Conservation (phyloP, 2,113 vertebrate genomes). For the Mandrillus leucophaeus region DNA sequence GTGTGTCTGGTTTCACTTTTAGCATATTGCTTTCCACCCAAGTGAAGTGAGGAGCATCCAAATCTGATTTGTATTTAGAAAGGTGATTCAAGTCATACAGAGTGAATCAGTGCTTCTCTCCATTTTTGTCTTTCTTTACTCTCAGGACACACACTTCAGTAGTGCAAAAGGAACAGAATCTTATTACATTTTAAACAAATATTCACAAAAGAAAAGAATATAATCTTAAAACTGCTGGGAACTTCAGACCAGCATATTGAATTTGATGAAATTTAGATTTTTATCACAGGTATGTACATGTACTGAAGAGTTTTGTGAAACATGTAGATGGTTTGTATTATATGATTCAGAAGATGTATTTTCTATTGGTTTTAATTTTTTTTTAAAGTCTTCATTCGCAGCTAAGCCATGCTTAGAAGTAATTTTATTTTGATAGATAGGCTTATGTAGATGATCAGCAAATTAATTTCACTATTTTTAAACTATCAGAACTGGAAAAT, state of each 20-base stretch:
- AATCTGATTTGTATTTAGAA: conserved; percentile 69
- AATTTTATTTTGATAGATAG: conserved; percentile 54
- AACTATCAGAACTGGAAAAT: conserved; percentile 38
- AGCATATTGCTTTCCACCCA: conserved; percentile 75
- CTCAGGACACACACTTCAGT: conserved; percentile 15
- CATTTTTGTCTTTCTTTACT: conserved; percentile 50
- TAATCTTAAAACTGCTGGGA: conserved; percentile 73
- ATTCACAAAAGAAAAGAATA: conserved; percentile 78
- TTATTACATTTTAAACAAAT: conserved; percentile 82
- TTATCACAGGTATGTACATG: conserved; percentile 71
- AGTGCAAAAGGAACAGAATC: conserved; percentile 72
- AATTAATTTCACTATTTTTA: conserved; percentile 60
- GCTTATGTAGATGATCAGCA: conserved; percentile 5
- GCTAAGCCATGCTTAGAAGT: conserved; percentile 21
- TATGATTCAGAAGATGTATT: conserved; percentile 45
- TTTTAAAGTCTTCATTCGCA: conserved; percentile 24
- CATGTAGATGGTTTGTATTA: conserved; percentile 66
- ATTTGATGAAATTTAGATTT: conserved; percentile 77
- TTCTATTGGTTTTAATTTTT: conserved; percentile 50
- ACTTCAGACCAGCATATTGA: conserved; percentile 77
- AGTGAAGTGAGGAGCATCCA: conserved; percentile 74
- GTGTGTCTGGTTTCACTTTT: conserved; percentile 61
- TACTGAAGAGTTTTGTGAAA: conserved; percentile 68
- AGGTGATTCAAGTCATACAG: neutral
- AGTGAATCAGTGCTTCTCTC: neutral